Evolutionary conservation across 2,888 invertebrate genomes (phyloP).

Genomic region (Volucella inflata): DNA sequence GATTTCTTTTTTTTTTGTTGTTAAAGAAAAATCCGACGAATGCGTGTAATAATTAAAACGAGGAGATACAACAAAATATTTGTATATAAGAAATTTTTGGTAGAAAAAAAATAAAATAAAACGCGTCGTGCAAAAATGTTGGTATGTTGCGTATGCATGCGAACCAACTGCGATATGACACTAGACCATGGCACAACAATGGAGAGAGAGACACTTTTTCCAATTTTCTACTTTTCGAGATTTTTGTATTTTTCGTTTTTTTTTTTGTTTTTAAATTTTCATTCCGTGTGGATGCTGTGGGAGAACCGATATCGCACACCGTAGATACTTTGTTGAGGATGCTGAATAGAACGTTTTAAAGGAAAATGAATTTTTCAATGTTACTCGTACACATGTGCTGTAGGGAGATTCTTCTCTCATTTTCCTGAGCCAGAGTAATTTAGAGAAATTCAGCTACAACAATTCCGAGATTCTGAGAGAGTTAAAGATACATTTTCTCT

Average conservation of each 20-base stretch:
- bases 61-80: constrained; percentile 61
- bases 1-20: background rate
- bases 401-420: constrained; percentile 34
- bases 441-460: constrained; percentile 12
- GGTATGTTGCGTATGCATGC: constrained; percentile 83
- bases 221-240: too few relatives aligned
- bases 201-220: constrained; percentile 76
- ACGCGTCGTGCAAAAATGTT: constrained; percentile 82
- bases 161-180: constrained; percentile 82
- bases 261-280: constrained; percentile 8
- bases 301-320: constrained; percentile 17
- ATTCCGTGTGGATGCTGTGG: constrained; percentile 60
- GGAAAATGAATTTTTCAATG: constrained; percentile 56
- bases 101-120: constrained; percentile 78
- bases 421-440: constrained; percentile 32
- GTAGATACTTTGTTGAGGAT: constrained; percentile 46
- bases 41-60: background rate
- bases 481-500: constrained; percentile 25
- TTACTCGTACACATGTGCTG: constrained; percentile 52
- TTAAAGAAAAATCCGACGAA: constrained; percentile 11
- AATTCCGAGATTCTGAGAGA: background rate
- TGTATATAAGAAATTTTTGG: constrained; percentile 65
- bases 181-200: constrained; percentile 77
- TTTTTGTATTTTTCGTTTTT: too few relatives aligned
- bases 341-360: constrained; percentile 58